Base-by-base conservation (phyloP, 1,140 invertebrate genomes). In the Bombus haemorrhoidalis region DNA sequence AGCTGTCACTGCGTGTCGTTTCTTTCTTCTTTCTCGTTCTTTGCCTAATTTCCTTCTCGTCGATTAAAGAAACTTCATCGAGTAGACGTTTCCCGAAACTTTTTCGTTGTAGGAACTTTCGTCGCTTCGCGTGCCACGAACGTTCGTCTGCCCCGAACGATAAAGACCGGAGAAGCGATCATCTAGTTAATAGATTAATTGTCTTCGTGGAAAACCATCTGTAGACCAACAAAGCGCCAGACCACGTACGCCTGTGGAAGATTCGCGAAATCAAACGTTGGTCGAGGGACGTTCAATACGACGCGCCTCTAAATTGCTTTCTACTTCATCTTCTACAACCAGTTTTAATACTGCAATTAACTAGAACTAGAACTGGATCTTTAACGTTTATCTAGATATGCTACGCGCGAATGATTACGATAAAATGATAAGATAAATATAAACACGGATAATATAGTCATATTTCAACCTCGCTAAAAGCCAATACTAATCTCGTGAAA, bases 1-100 rank as follows among this genome's bases (percentile, higher is more conserved):
- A 85, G 84, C 84, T 81, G 84, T 73, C 83, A 64, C 83, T 28
- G 83, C 41, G 1, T 25, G 3, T 43, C 57, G 22, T 75, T 34
- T 22, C 47, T 85, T 10, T 22, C 18, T 53, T 22, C 18, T 47
- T n/a, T 72, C 39, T 28, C 34, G 4, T 64, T 53, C 39, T n/a
- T 37, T 43, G 8, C 43, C 25, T 59, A 28, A 53, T 57, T 76
- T 28, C 5, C 69, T n/a, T 2, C 18, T 28, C 2, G 10, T 41
- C 3, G 10, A 25, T 28, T 39, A 53, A 53, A 1, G 47, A 22
- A 22, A 22, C 47, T 53, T 53, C 6, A 22, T 22, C 47, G 18
- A 53, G 47, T 2, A 8, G 15, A 41, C 28, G 6, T 39, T 71
- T 6, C 2, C 4, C 3, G 3, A 39, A 47, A 22, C 18, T 8